Evolutionary conservation across 92 coral and sea anemone species (phyloP), one percentile per base, ranked within the genome.

Genomic region (Epizoanthus ramosus): DNA sequence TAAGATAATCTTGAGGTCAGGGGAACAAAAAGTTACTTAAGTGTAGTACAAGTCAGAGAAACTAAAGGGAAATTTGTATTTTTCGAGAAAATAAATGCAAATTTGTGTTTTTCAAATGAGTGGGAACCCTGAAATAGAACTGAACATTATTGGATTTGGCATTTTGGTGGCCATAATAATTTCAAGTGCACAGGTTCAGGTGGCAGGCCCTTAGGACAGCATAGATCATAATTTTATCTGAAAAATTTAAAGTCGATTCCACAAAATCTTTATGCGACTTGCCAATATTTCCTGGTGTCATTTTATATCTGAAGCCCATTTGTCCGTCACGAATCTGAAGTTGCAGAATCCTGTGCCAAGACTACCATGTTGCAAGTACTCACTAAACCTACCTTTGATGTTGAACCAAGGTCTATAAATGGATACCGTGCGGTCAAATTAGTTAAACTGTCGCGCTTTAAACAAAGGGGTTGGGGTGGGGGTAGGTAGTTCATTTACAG

Each of bases 281-380:
- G 22, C 69, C 69, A 24, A 64, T 64, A 64, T 19, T 64, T 64
- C 39, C 39, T 35, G 39, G 39, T 35, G 39, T 35, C 39, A 35
- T 35, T 35, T 35, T 35, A 35, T 35, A 22, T 64, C 69, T 64
- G 69, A 0, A 64, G 6, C 2, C 69, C 31, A 64, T 19, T 64
- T 25, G 69, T 64, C 69, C 35, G 69, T 64, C 69, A 19, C 69
- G 69, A 64, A 64, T n/a, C 69, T 19, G 43, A 64, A 64, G 69
- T 64, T 64, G 69, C 69, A 64, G 69, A 64, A 64, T 64, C 69
- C 18, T 64, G 69, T 64, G 69, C 69, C 69, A 19, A 0, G 69
- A 64, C 14, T 64, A n/a, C 69, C 8, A 64, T 64, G 69, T 64
- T 64, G 69, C 69, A 64, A 64, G 69, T 64, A 64, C 69, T 64